Evolutionary conservation across 2,888 invertebrate species (phyloP).

Genomic region (Osedax frankpressi): DNA sequence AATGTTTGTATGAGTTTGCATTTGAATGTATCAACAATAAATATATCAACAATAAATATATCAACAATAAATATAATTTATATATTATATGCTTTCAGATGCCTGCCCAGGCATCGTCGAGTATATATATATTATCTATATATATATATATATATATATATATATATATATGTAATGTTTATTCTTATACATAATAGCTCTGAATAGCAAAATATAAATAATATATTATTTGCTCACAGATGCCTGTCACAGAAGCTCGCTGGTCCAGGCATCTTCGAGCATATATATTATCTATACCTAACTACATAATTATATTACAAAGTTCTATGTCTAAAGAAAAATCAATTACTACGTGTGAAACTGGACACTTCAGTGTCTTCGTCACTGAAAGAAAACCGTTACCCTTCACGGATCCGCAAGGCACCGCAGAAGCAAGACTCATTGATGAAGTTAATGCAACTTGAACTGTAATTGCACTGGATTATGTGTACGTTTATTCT

Average conservation of each 20-base stretch:
- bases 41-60: neutral
- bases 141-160: too few species aligned
- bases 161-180: too few species aligned
- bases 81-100: too few species aligned
- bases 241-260: neutral
- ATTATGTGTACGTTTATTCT: neutral
- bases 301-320: too few species aligned
- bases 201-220: too few species aligned
- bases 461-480: neutral
- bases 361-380: neutral
- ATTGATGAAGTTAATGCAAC: neutral
- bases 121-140: too few species aligned
- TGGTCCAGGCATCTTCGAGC: neutral
- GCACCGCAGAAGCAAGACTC: neutral
- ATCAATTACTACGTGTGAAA: neutral
- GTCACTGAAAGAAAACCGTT: neutral
- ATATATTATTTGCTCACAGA: neutral
- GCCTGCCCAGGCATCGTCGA: too few species aligned
- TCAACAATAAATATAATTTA: neutral
- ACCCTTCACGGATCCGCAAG: constrained; percentile 1
- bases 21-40: neutral
- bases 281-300: neutral
- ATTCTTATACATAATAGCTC: too few species aligned
- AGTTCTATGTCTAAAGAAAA: too few species aligned
- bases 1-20: constrained; percentile 3